Conservation (phyloP, 2,113 vertebrate species). For the Tetrax tetrax region DNA sequence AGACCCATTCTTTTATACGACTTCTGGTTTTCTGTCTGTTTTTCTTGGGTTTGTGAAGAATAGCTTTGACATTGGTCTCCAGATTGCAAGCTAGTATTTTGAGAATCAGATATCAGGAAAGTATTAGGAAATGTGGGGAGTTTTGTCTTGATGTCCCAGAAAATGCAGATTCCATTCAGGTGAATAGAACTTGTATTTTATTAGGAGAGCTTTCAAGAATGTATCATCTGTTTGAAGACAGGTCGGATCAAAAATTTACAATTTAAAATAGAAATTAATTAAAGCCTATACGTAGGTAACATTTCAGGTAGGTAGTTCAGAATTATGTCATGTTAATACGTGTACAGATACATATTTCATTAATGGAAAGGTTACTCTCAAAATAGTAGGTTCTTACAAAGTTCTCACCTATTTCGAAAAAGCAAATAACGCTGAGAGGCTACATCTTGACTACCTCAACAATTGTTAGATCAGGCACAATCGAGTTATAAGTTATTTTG, state of each 20-base stretch:
- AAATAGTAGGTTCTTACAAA: background rate
- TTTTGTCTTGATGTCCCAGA: background rate
- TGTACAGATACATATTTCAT: background rate
- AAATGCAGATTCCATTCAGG: background rate
- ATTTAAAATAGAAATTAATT: background rate
- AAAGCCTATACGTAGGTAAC: accelerated
- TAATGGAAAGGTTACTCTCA: background rate
- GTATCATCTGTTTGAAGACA: background rate
- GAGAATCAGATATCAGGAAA: background rate
- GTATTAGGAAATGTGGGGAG: background rate
- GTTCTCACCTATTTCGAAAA: background rate
- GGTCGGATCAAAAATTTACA: background rate
- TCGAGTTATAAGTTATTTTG: background rate
- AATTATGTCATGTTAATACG: background rate
- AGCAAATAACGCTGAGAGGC: background rate
- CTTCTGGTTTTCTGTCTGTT: background rate
- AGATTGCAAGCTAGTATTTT: background rate
- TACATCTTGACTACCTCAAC: background rate
- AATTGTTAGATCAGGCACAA: background rate
- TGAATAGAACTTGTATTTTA: background rate
- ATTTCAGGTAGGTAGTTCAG: background rate
- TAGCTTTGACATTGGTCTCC: background rate
- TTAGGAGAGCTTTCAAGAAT: background rate
- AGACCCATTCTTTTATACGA: background rate
- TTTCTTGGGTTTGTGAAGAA: background rate